These are phyloP conservation scores for Holacanthella duospinosa DNA, from an alignment of 2,888 invertebrate species.

Conservation along the genomic window DNA sequence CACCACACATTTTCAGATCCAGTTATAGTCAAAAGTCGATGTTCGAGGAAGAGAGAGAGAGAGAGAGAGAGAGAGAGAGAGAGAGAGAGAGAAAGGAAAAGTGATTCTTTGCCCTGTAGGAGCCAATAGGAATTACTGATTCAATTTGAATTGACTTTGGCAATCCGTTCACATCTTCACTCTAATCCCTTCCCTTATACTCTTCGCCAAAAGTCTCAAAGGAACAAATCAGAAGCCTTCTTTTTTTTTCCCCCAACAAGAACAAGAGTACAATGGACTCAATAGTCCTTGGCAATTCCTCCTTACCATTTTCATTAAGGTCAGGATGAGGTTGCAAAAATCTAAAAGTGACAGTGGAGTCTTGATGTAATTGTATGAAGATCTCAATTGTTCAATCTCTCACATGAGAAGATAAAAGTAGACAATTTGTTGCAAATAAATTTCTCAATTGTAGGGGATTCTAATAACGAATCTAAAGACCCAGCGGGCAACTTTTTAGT, in stretches of 20 bases:
- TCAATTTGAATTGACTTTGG: slow-evolving; percentile 2
- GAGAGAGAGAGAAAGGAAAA: neutral
- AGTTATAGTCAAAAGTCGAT: neutral
- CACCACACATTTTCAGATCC: neutral
- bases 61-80: neutral
- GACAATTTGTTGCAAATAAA: neutral
- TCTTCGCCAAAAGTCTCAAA: neutral
- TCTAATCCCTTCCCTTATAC: neutral
- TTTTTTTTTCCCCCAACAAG: no score
- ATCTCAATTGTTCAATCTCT: no score
- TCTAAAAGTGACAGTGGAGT: no score
- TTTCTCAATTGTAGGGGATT: neutral
- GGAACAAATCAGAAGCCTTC: no score
- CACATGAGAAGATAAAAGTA: no score
- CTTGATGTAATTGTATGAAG: no score
- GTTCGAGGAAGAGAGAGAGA: no score
- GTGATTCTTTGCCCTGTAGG: slow-evolving; percentile 1
- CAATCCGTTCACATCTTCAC: neutral
- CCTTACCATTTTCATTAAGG: no score
- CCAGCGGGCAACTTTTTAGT: neutral
- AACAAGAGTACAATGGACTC: no score
- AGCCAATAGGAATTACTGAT: slow-evolving; percentile 6
- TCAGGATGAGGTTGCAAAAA: no score
- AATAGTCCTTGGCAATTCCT: no score
- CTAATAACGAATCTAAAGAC: neutral